phyloP scores from a whole-genome alignment of 2,888 invertebrate species.

The Elegia similella region DNA sequence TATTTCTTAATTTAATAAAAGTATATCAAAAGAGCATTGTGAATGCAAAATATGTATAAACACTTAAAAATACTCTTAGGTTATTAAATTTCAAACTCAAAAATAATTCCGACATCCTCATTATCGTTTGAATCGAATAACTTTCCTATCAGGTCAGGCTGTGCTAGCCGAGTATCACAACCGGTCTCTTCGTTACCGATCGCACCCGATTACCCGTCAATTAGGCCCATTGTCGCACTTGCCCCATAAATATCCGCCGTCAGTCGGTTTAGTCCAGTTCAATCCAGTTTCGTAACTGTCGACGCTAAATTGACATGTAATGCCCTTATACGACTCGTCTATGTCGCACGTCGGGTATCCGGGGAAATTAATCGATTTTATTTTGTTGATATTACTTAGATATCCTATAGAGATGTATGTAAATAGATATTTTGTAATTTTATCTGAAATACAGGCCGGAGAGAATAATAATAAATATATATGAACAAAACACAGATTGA shows the following conservation, averaged over 20 bases:
- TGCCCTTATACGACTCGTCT: slow-evolving; percentile 37
- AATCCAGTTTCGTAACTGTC: slow-evolving; percentile 19
- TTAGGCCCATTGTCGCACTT: slow-evolving; percentile 68
- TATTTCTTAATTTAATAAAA: too few species aligned
- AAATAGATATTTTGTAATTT: too few species aligned
- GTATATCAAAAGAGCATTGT: too few species aligned
- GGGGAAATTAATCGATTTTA: slow-evolving; percentile 27
- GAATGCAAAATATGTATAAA: too few species aligned
- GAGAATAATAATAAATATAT: too few species aligned
- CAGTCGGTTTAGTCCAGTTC: slow-evolving; percentile 45
- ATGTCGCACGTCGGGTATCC: slow-evolving; percentile 31
- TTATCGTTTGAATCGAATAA: not conserved
- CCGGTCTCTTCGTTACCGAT: slow-evolving; percentile 55
- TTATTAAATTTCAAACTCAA: too few species aligned
- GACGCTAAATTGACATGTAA: slow-evolving; percentile 37
- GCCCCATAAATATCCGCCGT: slow-evolving; percentile 61
- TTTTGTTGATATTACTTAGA: not conserved
- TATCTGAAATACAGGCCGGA: too few species aligned
- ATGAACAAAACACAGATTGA: too few species aligned
- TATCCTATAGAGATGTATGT: too few species aligned
- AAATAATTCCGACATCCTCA: not conserved
- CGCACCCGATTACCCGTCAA: slow-evolving; percentile 70
- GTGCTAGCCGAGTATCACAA: slow-evolving; percentile 31
- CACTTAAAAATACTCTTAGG: too few species aligned
- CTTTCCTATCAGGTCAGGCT: slow-evolving; percentile 5